Evolutionary conservation across 2,797 vertebrate species (phyloP).

Genomic region (Amphiprion clarkii): DNA sequence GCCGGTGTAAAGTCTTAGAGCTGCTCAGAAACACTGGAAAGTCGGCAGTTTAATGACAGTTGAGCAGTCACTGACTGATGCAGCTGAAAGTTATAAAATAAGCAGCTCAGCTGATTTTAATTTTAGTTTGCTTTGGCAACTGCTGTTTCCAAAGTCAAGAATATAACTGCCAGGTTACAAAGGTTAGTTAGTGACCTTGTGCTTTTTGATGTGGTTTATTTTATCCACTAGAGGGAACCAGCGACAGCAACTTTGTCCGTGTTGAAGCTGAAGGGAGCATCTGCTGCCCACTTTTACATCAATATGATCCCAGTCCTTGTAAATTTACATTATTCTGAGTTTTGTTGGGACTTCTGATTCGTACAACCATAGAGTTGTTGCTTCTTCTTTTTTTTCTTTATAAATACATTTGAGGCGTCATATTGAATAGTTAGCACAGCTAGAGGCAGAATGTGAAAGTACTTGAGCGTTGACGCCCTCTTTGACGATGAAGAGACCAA

Average conservation of each 20-base stretch:
- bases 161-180: background rate
- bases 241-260: slow-evolving; percentile 4
- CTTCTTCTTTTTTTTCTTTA: no score
- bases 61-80: background rate
- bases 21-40: background rate
- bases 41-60: background rate
- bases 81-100: background rate
- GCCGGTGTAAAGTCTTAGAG: background rate
- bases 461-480: background rate
- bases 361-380: background rate
- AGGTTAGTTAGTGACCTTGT: background rate
- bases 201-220: background rate
- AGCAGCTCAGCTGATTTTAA: background rate
- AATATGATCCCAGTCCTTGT: background rate
- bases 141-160: background rate
- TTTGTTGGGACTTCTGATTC: background rate
- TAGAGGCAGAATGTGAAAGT: no score
- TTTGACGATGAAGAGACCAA: no score
- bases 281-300: background rate
- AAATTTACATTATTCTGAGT: background rate
- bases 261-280: background rate
- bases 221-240: slow-evolving; percentile 68
- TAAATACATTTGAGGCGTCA: no score
- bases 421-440: no score
- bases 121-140: slow-evolving; percentile 3